Percentiles rank a stretch among this genome's conserved stretches.
Conservation (phyloP, 2,113 vertebrate genomes). For the Bubo blakistoni region DNA sequence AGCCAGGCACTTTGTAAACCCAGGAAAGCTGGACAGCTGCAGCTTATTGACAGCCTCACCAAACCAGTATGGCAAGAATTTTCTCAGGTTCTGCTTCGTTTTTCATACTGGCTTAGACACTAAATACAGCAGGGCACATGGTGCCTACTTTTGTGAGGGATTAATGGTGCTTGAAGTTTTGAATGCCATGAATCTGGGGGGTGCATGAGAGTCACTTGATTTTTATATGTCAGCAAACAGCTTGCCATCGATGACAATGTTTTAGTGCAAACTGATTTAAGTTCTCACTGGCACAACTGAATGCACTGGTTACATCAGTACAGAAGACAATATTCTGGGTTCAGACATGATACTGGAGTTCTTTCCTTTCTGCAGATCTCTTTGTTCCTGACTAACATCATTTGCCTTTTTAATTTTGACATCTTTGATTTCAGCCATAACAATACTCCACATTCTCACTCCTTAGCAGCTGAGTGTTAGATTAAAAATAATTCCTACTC, state of each 20-base stretch:
- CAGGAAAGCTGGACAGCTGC: neutral
- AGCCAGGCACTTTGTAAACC: neutral
- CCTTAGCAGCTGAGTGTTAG: neutral
- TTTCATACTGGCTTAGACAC: neutral
- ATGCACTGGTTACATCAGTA: neutral
- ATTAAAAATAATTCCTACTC: neutral
- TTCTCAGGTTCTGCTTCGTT: neutral
- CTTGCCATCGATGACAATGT: neutral
- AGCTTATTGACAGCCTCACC: neutral
- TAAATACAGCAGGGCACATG: neutral
- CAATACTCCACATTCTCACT: neutral
- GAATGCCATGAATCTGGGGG: neutral
- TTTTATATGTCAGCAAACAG: neutral
- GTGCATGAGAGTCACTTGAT: neutral
- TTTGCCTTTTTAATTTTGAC: neutral
- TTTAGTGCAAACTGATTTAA: neutral
- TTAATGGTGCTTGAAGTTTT: neutral
- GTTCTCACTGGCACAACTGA: neutral
- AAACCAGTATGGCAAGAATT: neutral
- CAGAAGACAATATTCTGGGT: neutral
- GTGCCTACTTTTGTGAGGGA: neutral
- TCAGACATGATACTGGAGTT: neutral
- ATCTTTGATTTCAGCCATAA: neutral
- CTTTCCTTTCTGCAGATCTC: neutral
- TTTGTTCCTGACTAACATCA: neutral